phyloP scores from a whole-genome alignment of 2,888 invertebrate species.

The Asteroscopus sphinx region DNA sequence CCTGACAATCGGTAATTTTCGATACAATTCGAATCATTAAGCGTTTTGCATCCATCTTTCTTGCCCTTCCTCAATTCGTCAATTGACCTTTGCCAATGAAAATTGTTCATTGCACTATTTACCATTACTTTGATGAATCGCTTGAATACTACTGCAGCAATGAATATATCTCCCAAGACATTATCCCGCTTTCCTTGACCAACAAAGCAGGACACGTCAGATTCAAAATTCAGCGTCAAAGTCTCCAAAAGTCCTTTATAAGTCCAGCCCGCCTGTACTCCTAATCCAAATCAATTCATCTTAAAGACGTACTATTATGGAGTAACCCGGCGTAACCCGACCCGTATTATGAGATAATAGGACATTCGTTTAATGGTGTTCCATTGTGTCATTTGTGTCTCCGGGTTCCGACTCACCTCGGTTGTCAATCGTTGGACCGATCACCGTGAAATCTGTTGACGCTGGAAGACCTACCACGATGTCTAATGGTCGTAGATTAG shows the following conservation, averaged over 20 bases:
- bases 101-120: neutral
- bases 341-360: constrained; percentile 83
- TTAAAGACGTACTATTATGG: constrained; percentile 73
- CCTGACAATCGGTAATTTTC: neutral
- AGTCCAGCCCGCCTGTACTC: constrained; percentile 46
- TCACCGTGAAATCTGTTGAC: constrained; percentile 76
- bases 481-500: constrained; percentile 58
- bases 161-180: neutral
- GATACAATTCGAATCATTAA: constrained; percentile 24
- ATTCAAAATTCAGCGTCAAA: constrained; percentile 44
- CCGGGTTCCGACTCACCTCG: constrained; percentile 47
- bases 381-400: constrained; percentile 76
- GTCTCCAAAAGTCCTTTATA: constrained; percentile 57
- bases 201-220: neutral
- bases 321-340: constrained; percentile 79
- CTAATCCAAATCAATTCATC: constrained; percentile 79
- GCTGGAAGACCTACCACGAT: constrained; percentile 74
- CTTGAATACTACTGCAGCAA: neutral
- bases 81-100: neutral
- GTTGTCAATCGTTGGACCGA: constrained; percentile 74
- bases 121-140: neutral
- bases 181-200: neutral
- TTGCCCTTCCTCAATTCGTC: neutral
- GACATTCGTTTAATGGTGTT: constrained; percentile 67
- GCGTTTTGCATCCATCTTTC: neutral